Base-by-base conservation (phyloP, 2,797 vertebrate species). In the Sebastolobus altivelis region DNA sequence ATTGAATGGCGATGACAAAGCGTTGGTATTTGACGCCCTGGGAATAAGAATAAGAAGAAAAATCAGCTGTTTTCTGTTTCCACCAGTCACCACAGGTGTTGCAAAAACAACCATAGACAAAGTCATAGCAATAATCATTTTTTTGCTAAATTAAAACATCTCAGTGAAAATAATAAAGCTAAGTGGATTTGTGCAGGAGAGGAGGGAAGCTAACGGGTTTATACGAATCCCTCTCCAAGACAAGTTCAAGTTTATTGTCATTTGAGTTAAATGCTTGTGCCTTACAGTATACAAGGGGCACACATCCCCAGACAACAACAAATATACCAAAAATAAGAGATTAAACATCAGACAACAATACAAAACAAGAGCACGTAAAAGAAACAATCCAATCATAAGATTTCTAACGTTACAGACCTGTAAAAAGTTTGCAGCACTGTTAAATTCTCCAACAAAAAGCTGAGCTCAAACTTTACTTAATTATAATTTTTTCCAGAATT, bases 341-440 rank as follows among this genome's bases (percentile, higher is more conserved):
- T 37, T 6, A 31, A 76, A 63, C 31, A 3, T 49, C n/a, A 37
- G 43, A 20, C 46, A 49, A 74, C 60, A 69, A 61, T 31, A 40
- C 11, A 63, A 75, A 14, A 40, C 22, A 62, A 75, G 55, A 52
- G 20, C 29, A 10, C 2, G 12, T 60, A 66, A 76, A 77, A 72
- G 14, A 65, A 65, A 59, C 62, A 63, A 67, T 65, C 49, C 65
- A 85, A 67, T 82, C 60, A 70, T 2, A 63, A 33, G 20, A 43
- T 43, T 33, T 22, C 8, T 43, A n/a, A 61, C 8, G 33, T 82
- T 62, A 54, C 27, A 55, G 69, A 73, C 25, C 40, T 20, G 11
- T 65, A 71, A 80, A 73, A 70, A 22, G 40, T 65, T 55, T 55
- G 71, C 59, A 60, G 60, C 20, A 11, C 38, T 18, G 43, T 75